Percentiles rank a stretch among this genome's conserved stretches.
phyloP scores from a whole-genome alignment of 2,888 invertebrate species.

The Stenichneumon culpator region DNA sequence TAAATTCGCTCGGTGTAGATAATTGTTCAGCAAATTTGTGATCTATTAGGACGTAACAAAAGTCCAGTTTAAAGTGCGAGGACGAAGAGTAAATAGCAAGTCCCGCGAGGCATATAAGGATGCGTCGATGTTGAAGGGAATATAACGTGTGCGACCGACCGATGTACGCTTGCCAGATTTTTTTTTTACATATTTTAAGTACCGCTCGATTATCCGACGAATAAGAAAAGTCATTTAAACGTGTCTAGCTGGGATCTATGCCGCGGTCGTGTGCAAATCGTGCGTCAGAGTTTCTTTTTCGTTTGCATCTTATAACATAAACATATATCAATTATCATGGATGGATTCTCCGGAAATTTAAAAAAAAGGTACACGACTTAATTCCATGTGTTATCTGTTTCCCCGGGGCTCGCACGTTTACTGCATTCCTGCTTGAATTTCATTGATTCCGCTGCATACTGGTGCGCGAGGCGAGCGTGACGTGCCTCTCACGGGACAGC shows the following conservation, averaged over 20 bases:
- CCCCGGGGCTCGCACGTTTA: neutral
- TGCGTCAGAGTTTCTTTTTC: conserved; percentile 2
- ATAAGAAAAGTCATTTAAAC: conserved; percentile 29
- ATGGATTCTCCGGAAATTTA: neutral
- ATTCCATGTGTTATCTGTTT: conserved; percentile 21
- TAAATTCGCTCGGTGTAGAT: neutral
- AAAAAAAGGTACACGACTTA: conserved; percentile 14
- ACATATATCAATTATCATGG: neutral
- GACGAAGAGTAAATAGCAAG: conserved; percentile 19
- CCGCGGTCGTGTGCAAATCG: conserved; percentile 6
- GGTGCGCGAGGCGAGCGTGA: conserved; percentile 25
- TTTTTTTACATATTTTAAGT: neutral
- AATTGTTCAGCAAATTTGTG: conserved; percentile 1
- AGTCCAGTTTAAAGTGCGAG: neutral
- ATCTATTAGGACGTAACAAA: neutral
- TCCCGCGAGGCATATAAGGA: neutral
- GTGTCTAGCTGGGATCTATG: conserved; percentile 16
- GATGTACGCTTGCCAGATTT: neutral
- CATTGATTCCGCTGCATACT: conserved; percentile 14
- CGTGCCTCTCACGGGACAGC: conserved; percentile 10
- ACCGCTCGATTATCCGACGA: neutral
- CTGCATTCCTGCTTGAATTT: neutral
- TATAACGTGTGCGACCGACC: neutral
- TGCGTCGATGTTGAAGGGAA: neutral
- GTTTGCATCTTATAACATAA: neutral